Evolutionary conservation across 1,140 invertebrate species (phyloP).

Genomic region (Drosophila obscura): DNA sequence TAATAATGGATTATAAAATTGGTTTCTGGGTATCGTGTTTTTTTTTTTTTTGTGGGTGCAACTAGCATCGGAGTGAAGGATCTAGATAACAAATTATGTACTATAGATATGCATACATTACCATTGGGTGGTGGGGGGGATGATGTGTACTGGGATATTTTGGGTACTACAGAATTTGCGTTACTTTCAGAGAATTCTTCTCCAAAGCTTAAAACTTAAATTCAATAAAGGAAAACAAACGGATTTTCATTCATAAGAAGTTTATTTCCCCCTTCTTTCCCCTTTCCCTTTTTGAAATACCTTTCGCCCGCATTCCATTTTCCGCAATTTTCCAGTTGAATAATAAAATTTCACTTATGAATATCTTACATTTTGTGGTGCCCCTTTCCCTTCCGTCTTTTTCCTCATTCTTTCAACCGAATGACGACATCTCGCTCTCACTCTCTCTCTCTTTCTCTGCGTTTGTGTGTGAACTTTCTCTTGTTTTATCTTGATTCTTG

Average conservation of each 20-base stretch:
- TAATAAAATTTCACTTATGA: conserved; percentile 51
- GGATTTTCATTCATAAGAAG: neutral
- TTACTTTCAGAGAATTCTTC: no score
- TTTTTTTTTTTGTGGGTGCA: no score
- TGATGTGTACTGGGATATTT: no score
- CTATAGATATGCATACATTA: no score
- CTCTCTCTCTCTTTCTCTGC: conserved; percentile 1
- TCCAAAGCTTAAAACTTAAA: no score
- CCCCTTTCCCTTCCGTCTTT: neutral
- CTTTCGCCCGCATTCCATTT: neutral
- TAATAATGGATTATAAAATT: neutral
- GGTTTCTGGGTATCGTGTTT: no score
- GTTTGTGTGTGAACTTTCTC: neutral
- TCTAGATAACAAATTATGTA: no score
- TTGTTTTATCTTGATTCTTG: conserved; percentile 32
- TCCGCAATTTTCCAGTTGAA: conserved; percentile 20
- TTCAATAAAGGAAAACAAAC: no score
- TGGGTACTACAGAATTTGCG: no score
- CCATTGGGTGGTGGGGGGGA: no score
- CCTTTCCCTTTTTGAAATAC: neutral
- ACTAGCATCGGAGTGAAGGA: no score
- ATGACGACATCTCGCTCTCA: conserved; percentile 38
- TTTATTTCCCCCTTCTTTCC: neutral
- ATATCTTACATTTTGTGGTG: conserved; percentile 29
- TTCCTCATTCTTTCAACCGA: conserved; percentile 13